Percentiles rank a stretch among this genome's conserved stretches.
Evolutionary conservation across 1,140 invertebrate species (phyloP).

Genomic region (Drosophila biarmipes): DNA sequence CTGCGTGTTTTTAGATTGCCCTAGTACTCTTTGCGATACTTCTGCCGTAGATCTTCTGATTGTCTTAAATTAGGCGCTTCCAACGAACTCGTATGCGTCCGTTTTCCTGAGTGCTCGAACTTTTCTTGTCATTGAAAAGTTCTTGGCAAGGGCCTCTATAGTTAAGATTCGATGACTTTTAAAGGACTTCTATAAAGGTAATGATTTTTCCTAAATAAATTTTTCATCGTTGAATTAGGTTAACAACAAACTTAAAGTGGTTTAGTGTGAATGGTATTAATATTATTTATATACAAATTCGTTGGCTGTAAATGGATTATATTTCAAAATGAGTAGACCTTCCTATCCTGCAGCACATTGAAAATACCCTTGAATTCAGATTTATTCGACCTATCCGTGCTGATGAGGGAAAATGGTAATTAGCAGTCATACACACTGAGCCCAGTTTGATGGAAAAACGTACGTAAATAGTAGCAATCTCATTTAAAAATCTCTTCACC

Average conservation of each 20-base stretch:
- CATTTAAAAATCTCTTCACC: slow-evolving; percentile 73
- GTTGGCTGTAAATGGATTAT: too few species aligned
- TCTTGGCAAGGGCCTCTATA: too few species aligned
- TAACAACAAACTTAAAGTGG: too few species aligned
- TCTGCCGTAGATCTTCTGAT: slow-evolving; percentile 49
- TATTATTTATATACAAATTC: too few species aligned
- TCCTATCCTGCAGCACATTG: neutral
- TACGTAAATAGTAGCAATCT: slow-evolving; percentile 82
- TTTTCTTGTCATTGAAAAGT: too few species aligned
- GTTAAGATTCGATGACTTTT: too few species aligned
- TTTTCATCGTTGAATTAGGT: too few species aligned
- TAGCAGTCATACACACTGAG: slow-evolving; percentile 32
- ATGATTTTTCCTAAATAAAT: too few species aligned
- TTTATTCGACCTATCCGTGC: neutral
- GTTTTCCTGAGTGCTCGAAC: neutral
- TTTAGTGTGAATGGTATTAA: too few species aligned
- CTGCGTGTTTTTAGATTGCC: neutral
- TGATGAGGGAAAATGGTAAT: slow-evolving; percentile 78
- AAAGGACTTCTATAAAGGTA: too few species aligned
- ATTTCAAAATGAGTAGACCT: too few species aligned
- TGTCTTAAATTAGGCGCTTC: slow-evolving; percentile 57
- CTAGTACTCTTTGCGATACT: slow-evolving; percentile 22
- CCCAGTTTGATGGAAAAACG: slow-evolving; percentile 77
- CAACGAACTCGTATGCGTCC: slow-evolving; percentile 3
- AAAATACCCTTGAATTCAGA: neutral